Evolutionary conservation across 2,888 invertebrate genomes (phyloP).

Genomic region (Cosmopolites sordidus): DNA sequence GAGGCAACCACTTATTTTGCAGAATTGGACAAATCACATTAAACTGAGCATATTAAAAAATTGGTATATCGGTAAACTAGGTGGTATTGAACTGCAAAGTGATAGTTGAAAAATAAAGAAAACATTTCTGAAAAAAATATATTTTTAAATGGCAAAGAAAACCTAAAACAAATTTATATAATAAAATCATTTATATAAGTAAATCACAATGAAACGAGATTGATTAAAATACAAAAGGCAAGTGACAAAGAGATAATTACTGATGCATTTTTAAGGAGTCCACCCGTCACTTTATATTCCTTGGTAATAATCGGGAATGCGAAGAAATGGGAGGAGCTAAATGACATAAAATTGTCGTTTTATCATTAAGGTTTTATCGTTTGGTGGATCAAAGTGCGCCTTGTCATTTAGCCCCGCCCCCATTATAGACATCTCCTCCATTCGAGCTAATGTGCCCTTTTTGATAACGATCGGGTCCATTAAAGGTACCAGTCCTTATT

Average conservation of each 20-base stretch:
- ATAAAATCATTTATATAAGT: no score
- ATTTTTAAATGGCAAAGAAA: no score
- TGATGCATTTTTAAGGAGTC: neutral
- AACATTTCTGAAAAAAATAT: no score
- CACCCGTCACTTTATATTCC: neutral
- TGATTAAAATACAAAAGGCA: no score
- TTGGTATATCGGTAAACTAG: no score
- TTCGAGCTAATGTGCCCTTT: conserved; percentile 35
- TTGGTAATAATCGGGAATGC: conserved; percentile 20
- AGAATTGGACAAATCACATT: no score
- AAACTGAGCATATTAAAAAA: no score
- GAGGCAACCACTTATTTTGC: no score
- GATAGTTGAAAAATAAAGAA: no score
- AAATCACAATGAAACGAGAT: no score
- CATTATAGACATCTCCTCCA: conserved; percentile 31
- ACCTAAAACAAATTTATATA: no score
- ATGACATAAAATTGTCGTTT: conserved; percentile 43
- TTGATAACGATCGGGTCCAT: conserved; percentile 36
- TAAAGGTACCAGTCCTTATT: conserved; percentile 34
- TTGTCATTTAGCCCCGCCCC: conserved; percentile 31
- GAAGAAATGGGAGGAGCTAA: conserved; percentile 36
- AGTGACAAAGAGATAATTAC: neutral
- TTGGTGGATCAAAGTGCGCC: conserved; percentile 35
- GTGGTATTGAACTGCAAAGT: no score
- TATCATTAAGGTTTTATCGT: conserved; percentile 39